These are phyloP conservation scores for Ruditapes philippinarum DNA, from an alignment of 1,140 invertebrate genomes.

Conservation along the genomic window DNA sequence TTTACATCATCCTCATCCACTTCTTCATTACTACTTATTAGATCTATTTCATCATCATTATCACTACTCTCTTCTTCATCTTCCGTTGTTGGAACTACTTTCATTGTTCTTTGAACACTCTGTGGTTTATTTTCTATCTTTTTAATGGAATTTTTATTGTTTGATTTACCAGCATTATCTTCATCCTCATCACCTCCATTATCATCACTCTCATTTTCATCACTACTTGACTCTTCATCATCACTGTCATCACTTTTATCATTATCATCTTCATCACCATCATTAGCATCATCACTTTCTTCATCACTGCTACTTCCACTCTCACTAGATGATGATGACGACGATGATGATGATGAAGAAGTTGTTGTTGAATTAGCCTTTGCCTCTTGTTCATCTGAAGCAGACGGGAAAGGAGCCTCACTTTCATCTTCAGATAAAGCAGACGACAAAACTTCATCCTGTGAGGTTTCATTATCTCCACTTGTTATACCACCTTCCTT, in stretches of 20 bases:
- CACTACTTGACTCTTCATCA: background rate
- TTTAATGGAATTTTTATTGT: background rate
- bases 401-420: slow-evolving; percentile 43
- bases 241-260: background rate
- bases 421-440: slow-evolving; percentile 45
- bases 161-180: background rate
- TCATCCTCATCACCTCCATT: slow-evolving; percentile 15
- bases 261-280: slow-evolving; percentile 14
- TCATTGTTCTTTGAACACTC: background rate
- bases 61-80: slow-evolving; percentile 53
- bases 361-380: background rate
- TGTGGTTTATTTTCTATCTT: background rate
- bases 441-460: slow-evolving; percentile 35
- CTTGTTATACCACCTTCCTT: background rate
- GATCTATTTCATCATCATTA: slow-evolving; percentile 48
- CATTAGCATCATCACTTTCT: slow-evolving; percentile 18
- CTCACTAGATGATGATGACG: slow-evolving; percentile 25
- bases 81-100: slow-evolving; percentile 36
- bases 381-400: slow-evolving; percentile 13
- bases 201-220: too few relatives aligned
- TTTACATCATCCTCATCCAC: slow-evolving; percentile 43
- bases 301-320: slow-evolving; percentile 15
- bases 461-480: slow-evolving; percentile 47
- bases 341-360: slow-evolving; percentile 44
- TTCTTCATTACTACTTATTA: slow-evolving; percentile 41